phyloP scores from a whole-genome alignment of 2,113 vertebrate species.

The Plecturocebus donacophilus region DNA sequence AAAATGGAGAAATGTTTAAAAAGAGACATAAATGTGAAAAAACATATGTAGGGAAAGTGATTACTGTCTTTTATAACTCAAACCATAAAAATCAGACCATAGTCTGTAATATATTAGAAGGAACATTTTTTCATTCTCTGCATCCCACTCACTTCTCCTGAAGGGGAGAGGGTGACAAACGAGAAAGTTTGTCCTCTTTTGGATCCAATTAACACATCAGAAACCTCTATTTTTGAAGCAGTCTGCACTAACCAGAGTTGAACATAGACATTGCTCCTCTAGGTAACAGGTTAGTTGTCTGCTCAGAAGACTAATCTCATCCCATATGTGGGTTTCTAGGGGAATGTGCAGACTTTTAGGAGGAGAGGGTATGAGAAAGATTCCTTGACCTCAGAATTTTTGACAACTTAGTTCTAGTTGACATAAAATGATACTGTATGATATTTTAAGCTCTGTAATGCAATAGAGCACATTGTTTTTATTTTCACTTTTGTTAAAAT shows the following conservation, averaged over 20 bases:
- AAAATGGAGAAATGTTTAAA: not conserved
- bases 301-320: not conserved
- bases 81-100: not conserved
- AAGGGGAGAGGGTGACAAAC: not conserved
- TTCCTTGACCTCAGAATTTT: not conserved
- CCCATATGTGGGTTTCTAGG: not conserved
- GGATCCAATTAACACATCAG: not conserved
- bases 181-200: not conserved
- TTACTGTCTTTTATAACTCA: not conserved
- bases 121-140: not conserved
- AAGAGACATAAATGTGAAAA: not conserved
- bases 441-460: not conserved
- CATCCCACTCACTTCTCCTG: not conserved
- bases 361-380: not conserved
- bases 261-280: not conserved
- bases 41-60: not conserved
- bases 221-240: not conserved
- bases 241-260: not conserved
- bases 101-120: not conserved
- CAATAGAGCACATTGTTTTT: not conserved
- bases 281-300: not conserved
- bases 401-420: not conserved
- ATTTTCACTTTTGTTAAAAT: not conserved
- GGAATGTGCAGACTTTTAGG: not conserved
- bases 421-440: not conserved